These are phyloP conservation scores for Sylvilagus floridanus DNA, from an alignment of 2,797 vertebrate genomes.

Conservation along the genomic window DNA sequence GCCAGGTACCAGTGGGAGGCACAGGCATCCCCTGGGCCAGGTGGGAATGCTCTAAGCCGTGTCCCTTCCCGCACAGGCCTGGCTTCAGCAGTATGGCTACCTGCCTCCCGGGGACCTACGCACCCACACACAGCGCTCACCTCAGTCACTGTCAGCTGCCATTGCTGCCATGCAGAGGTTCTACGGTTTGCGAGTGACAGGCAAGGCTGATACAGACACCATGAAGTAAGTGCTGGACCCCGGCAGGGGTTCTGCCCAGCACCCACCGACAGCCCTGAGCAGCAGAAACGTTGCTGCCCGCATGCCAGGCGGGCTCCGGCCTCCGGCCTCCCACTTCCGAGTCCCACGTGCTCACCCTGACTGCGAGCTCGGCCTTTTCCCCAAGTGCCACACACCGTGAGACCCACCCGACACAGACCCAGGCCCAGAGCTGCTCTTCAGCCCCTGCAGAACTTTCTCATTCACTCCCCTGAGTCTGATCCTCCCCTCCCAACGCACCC, in stretches of 20 bases:
- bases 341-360: background rate
- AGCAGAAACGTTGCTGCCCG: background rate
- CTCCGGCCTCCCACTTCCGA: too few species aligned
- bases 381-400: background rate
- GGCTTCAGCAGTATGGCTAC: slow-evolving; percentile 97
- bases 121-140: slow-evolving; percentile 93
- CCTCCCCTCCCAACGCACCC: background rate
- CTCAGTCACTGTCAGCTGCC: slow-evolving; percentile 90
- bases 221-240: slow-evolving; percentile 89
- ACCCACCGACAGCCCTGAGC: background rate
- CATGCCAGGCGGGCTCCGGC: background rate
- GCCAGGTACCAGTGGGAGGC: background rate
- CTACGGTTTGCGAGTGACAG: slow-evolving; percentile 93
- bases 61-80: slow-evolving; percentile 87
- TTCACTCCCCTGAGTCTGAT: slow-evolving; percentile 1
- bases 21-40: background rate
- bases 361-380: slow-evolving; percentile 2
- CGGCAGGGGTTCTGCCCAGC: background rate
- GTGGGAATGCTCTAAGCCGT: slow-evolving; percentile 43
- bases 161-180: slow-evolving; percentile 95
- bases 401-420: background rate
- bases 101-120: slow-evolving; percentile 94
- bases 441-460: slow-evolving; percentile 12
- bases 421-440: background rate
- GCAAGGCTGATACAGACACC: slow-evolving; percentile 90